Evolutionary conservation across 2,113 vertebrate genomes (phyloP), one percentile per base, ranked within the genome.

Genomic region (Syrrhaptes paradoxus): DNA sequence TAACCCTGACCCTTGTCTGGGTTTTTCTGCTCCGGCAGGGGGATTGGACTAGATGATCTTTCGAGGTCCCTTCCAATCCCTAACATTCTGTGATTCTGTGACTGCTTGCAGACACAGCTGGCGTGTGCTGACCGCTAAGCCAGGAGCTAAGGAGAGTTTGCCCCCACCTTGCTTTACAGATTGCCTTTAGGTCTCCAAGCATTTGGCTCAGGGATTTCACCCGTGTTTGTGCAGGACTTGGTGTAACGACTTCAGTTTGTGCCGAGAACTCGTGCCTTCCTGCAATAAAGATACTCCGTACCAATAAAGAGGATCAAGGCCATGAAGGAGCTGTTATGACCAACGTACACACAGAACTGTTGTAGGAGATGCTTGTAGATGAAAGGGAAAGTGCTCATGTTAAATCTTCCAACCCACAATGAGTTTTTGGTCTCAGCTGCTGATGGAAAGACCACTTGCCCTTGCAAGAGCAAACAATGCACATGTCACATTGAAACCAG

Each of bases 281-380:
- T 73, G 71, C 41, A 26, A 17, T 49, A 45, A 61, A 72, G 18
- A 11, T 51, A 13, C 19, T 48, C n/a, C 52, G 6, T 4, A 18
- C 59, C 22, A 68, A 34, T 49, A 72, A 82, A 61, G 41, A 80
- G 28, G 31, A 74, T 68, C 21, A 41, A 36, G 36, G 54, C n/a
- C 15, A 0, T 10, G 45, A 73, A 54, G 45, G 2, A 28, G 4
- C 1, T 7, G 2, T 49, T 62, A 12, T 2, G 1, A n/a, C n/a
- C 66, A 78, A 29, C 13, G 25, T 76, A 20, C 22, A 7, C 0
- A 6, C 62, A 58, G 58, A 79, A 82, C 8, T 1, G 1, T 45
- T 84, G 45, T 59, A 34, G 75, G 73, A 86, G 18, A 17, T 28
- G 14, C 17, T 31, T 89, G 54, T 17, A 57, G 49, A 49, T 36